A percentile compares a stretch with the other conserved stretches of the same genome.
Conservation (phyloP, 1,140 invertebrate genomes). For the Dinoponera quadriceps region DNA sequence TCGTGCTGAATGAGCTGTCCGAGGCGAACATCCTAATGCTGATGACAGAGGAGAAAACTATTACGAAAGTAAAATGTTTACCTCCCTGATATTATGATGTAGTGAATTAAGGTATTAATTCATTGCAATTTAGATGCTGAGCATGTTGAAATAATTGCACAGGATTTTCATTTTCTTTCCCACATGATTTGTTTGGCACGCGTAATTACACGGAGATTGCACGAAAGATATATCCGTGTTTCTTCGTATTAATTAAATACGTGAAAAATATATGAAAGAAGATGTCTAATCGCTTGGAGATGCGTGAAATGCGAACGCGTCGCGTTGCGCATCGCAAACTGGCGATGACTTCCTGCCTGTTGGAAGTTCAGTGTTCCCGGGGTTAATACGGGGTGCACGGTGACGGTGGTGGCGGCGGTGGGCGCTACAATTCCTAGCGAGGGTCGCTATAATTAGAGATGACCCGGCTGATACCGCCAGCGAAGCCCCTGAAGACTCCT, state of each 20-base stretch:
- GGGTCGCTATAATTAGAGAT: slow-evolving; percentile 71
- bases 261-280: background rate
- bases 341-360: slow-evolving; percentile 12
- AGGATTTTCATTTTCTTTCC: too few relatives aligned
- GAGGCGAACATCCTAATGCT: background rate
- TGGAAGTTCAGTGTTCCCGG: slow-evolving; percentile 6
- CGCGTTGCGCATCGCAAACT: slow-evolving; percentile 19
- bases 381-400: slow-evolving; percentile 38
- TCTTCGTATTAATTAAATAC: too few relatives aligned
- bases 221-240: too few relatives aligned
- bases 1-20: background rate
- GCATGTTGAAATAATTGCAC: too few relatives aligned
- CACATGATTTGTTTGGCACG: too few relatives aligned
- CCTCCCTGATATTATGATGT: too few relatives aligned
- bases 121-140: too few relatives aligned
- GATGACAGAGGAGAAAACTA: too few relatives aligned
- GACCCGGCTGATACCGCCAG: slow-evolving; percentile 63
- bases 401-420: slow-evolving; percentile 20
- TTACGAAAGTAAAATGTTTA: too few relatives aligned
- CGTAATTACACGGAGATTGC: too few relatives aligned
- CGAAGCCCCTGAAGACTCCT: background rate
- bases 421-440: slow-evolving; percentile 45
- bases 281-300: too few relatives aligned
- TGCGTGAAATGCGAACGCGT: slow-evolving; percentile 16
- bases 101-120: too few relatives aligned